Evolutionary conservation across 30 jellyfish, hydroid and myxozoan genomes (phyloP), one percentile per base, ranked within the genome.

Genomic region (Pseudorhiza aurosa): DNA sequence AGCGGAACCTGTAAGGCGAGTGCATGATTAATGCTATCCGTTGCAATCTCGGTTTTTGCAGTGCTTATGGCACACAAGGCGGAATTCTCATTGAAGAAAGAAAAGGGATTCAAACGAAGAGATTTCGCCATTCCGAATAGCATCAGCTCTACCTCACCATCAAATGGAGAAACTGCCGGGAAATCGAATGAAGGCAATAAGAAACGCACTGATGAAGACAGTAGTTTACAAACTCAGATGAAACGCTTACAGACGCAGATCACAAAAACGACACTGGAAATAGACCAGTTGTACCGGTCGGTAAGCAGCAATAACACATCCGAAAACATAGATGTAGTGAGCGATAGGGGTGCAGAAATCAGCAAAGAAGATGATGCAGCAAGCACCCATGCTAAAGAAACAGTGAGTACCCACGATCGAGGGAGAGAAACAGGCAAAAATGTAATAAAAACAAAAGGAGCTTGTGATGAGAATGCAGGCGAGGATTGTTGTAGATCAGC

Each of bases 211-310:
- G 22, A 8, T 14, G 53, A n/a, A 8, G 58, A 9, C 18, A 17
- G 36, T 10, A 26, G n/a, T 42, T 21, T 35, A 36, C 70, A 70
- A 4, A 25, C 51, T 12, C 53, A 70, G 18, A 70, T 70, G 42
- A 33, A 70, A 18, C 35, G 43, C 10, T 25, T 73, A 46, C 72
- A 73, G 32, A 44, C 30, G 2, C 86, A 73, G 55, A 73, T 73
- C 40, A 31, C 39, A 17, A 73, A 73, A n/a, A 73, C 86, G 8
- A 53, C 86, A 25, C 19, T 33, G 39, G 59, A 73, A 39, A 73
- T 73, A 8, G 65, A 73, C 40, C 33, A 17, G 6, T 33, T 73
- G 46, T 73, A 73, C 27, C 14, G 27, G 27, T 73, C 86, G 29
- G 19, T 24, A 8, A 17, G 9, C 14, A 8, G 17, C 56, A 17